phyloP scores from a whole-genome alignment of 1,140 invertebrate species.

The Drosophila ogumai region DNA sequence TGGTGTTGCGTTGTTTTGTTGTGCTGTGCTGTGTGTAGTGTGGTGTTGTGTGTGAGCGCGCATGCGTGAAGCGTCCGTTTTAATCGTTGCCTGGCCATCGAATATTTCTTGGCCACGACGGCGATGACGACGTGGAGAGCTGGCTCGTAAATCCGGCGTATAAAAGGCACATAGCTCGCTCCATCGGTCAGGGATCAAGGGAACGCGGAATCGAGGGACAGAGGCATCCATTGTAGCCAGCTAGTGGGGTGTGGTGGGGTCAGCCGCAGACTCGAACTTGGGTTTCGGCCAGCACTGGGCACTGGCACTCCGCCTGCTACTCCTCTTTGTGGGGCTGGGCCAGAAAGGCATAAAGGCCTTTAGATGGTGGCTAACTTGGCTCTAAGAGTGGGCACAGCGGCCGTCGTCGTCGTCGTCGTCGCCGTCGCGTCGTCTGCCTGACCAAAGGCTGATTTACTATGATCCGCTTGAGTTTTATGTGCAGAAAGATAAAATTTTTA shows the following conservation, averaged over 20 bases:
- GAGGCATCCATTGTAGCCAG: conserved; percentile 56
- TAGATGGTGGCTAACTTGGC: conserved; percentile 48
- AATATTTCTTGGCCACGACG: conserved; percentile 75
- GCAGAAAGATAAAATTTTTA: conserved; percentile 83
- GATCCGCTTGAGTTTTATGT: conserved; percentile 83
- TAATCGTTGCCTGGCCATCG: conserved; percentile 81
- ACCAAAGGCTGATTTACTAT: conserved; percentile 84
- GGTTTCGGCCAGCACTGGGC: conserved; percentile 16
- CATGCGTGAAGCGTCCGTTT: conserved; percentile 83
- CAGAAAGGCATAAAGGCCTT: conserved; percentile 40
- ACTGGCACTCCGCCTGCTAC: conserved; percentile 14
- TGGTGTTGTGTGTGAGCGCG: conserved; percentile 61
- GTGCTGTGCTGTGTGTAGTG: conserved; percentile 1
- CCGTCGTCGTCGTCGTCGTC: conserved; percentile 29
- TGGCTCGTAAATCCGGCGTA: conserved; percentile 80
- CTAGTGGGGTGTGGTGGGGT: conserved; percentile 33
- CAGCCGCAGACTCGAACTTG: conserved; percentile 13
- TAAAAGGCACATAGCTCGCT: conserved; percentile 72
- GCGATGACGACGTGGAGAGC: conserved; percentile 40
- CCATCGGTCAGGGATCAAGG: conserved; percentile 55
- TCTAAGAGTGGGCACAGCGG: conserved; percentile 32
- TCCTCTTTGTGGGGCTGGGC: conserved; percentile 18
- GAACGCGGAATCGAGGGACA: conserved; percentile 6
- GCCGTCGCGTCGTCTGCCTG: conserved; percentile 48
- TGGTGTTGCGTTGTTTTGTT: conserved; percentile 11